These are phyloP conservation scores for Sitophilus oryzae DNA, from an alignment of 1,140 invertebrate species.

Conservation along the genomic window DNA sequence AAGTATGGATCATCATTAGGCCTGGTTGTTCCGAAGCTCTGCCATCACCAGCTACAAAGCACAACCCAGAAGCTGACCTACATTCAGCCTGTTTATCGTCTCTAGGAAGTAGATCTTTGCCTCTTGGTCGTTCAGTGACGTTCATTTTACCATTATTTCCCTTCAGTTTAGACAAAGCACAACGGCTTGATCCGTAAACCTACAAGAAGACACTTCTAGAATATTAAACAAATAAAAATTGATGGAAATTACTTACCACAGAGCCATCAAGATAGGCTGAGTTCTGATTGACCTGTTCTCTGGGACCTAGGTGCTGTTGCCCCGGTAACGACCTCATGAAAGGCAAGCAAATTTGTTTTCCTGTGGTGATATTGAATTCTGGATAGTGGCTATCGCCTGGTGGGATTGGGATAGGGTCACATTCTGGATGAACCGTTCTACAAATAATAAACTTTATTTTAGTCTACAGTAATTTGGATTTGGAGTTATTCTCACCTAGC, in stretches of 20 bases:
- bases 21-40: slow-evolving; percentile 82
- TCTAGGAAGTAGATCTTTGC: slow-evolving; percentile 73
- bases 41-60: slow-evolving; percentile 79
- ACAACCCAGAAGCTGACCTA: slow-evolving; percentile 72
- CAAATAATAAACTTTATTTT: slow-evolving; percentile 3
- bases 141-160: slow-evolving; percentile 75
- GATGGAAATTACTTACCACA: slow-evolving; percentile 21
- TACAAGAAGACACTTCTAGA: slow-evolving; percentile 27
- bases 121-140: slow-evolving; percentile 66
- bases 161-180: slow-evolving; percentile 59
- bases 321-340: slow-evolving; percentile 89
- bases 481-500: slow-evolving; percentile 42
- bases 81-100: slow-evolving; percentile 75
- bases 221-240: too few species aligned
- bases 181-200: slow-evolving; percentile 69
- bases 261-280: slow-evolving; percentile 84
- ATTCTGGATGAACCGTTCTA: slow-evolving; percentile 77
- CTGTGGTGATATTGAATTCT: slow-evolving; percentile 71
- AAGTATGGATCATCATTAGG: slow-evolving; percentile 75
- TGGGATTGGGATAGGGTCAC: slow-evolving; percentile 80
- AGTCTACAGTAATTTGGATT: background rate
- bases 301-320: slow-evolving; percentile 76
- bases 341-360: slow-evolving; percentile 80
- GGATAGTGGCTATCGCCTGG: slow-evolving; percentile 79
- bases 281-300: slow-evolving; percentile 91